A percentile compares a stretch with the other conserved stretches of the same genome.
These are phyloP conservation scores for Cheilinus undulatus DNA, from an alignment of 2,113 vertebrate genomes.

Conservation along the genomic window DNA sequence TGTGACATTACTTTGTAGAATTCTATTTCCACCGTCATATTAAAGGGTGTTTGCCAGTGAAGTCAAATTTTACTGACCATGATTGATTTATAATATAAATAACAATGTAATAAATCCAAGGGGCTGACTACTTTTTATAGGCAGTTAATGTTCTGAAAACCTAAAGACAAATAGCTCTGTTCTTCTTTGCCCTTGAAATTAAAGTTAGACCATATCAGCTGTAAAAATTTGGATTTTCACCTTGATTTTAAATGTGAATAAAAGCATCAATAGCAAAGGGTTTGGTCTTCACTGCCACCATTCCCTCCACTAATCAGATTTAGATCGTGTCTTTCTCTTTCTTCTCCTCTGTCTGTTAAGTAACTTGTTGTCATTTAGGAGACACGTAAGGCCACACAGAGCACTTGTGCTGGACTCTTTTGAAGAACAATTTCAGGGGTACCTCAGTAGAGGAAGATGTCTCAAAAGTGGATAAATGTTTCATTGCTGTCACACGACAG, in stretches of 20 bases:
- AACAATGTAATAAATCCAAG: too few relatives aligned
- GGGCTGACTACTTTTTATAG: too few relatives aligned
- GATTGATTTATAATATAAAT: too few relatives aligned
- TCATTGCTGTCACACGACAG: constrained; percentile 50
- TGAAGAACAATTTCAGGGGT: constrained; percentile 55
- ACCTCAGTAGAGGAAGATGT: constrained; percentile 3
- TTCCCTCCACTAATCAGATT: constrained; percentile 24
- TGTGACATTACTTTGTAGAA: too few relatives aligned
- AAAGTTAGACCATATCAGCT: too few relatives aligned
- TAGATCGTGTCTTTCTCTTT: constrained; percentile 31
- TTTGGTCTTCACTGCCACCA: constrained; percentile 3
- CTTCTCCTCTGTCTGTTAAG: constrained; percentile 11
- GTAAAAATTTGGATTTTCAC: neutral
- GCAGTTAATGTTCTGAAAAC: too few relatives aligned
- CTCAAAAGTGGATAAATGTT: constrained; percentile 64
- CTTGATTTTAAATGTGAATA: neutral
- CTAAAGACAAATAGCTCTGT: too few relatives aligned
- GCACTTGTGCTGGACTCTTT: constrained; percentile 35
- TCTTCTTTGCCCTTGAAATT: neutral
- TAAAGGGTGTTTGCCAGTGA: too few relatives aligned
- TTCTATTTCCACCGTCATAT: too few relatives aligned
- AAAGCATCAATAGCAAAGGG: neutral
- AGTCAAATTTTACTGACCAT: too few relatives aligned
- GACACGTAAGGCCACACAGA: constrained; percentile 4
- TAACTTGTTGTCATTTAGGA: constrained; percentile 32